phyloP scores from a whole-genome alignment of 2,797 vertebrate genomes.

The Emys orbicularis region DNA sequence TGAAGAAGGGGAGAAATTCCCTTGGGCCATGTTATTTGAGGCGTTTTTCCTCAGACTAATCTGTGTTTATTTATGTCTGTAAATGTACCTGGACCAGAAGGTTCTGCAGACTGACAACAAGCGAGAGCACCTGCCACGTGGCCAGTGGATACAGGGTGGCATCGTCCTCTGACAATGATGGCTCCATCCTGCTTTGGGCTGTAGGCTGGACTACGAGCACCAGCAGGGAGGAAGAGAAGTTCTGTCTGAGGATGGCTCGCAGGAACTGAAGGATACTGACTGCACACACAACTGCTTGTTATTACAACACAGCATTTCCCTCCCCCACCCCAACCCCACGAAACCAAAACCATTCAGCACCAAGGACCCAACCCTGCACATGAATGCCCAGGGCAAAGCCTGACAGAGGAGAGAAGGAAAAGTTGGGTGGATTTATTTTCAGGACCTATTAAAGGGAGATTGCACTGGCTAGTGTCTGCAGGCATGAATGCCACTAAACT shows the following conservation, averaged over 20 bases:
- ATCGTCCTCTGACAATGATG: slow-evolving; percentile 77
- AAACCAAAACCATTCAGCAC: not conserved
- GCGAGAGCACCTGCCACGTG: slow-evolving; percentile 78
- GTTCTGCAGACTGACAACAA: slow-evolving; percentile 87
- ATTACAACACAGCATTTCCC: not conserved
- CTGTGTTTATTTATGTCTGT: slow-evolving; percentile 41
- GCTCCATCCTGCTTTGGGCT: slow-evolving; percentile 36
- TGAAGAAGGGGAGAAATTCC: slow-evolving; percentile 24
- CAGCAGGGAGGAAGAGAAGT: slow-evolving; percentile 87
- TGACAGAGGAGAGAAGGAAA: not conserved
- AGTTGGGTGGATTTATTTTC: not conserved
- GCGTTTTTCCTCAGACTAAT: not conserved
- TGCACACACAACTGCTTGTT: slow-evolving; percentile 66
- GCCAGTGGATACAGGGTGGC: slow-evolving; percentile 86
- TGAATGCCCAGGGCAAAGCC: not conserved
- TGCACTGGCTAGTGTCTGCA: slow-evolving; percentile 22
- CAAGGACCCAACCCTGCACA: not conserved
- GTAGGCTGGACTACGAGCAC: slow-evolving; percentile 66
- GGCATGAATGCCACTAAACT: not conserved
- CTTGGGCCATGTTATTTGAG: not conserved
- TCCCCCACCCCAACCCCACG: not conserved
- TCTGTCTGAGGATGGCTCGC: slow-evolving; percentile 85
- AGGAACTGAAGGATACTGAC: slow-evolving; percentile 89
- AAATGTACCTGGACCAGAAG: slow-evolving; percentile 86
- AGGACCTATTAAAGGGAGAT: not conserved